Evolutionary conservation across 2,113 vertebrate species (phyloP).

Genomic region (Okapia johnstoni): DNA sequence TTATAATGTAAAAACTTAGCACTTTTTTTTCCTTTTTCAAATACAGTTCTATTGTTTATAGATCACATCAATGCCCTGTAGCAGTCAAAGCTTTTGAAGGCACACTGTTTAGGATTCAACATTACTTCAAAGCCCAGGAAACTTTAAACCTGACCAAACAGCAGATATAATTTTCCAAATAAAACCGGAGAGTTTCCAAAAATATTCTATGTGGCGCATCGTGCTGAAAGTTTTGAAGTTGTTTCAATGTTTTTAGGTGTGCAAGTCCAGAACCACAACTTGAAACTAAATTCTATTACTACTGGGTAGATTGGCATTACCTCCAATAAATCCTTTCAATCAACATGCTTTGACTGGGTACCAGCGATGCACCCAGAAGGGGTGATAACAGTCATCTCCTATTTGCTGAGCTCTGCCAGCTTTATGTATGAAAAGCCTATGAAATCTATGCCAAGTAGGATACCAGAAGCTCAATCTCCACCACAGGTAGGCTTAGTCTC

Average conservation of each 20-base stretch:
- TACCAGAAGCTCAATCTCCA: background rate
- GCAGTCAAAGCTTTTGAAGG: slow-evolving; percentile 18
- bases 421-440: background rate
- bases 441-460: background rate
- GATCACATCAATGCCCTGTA: background rate
- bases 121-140: slow-evolving; percentile 47
- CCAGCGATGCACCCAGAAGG: background rate
- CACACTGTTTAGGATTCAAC: slow-evolving; percentile 21
- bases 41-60: slow-evolving; percentile 22
- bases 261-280: background rate
- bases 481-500: background rate
- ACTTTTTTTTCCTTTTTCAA: background rate
- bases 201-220: background rate
- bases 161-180: slow-evolving; percentile 41
- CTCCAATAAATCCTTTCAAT: background rate
- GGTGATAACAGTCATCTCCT: background rate
- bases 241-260: background rate
- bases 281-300: slow-evolving; percentile 26
- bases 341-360: background rate
- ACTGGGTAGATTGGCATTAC: background rate
- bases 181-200: background rate
- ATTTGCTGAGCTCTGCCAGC: background rate
- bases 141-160: slow-evolving; percentile 31
- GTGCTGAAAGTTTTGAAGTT: background rate
- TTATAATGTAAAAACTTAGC: background rate